phyloP scores from a whole-genome alignment of 53 echinoderm and acorn worm genomes.

The Holothuria leucospilota region DNA sequence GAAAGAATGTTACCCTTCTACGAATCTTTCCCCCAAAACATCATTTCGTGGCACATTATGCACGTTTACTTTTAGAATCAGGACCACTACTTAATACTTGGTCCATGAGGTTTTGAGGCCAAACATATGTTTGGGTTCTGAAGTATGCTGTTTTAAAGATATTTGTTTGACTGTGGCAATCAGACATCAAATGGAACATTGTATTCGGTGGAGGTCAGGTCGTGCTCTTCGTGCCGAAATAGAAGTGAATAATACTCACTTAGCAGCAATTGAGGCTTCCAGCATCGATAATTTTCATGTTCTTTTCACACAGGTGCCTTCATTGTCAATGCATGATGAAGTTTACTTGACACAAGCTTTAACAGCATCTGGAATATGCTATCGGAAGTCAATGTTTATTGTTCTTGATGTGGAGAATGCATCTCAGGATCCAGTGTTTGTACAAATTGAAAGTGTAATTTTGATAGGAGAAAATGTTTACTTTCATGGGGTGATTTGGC shows the following conservation, averaged over 20 bases:
- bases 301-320: constrained; percentile 5
- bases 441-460: constrained; percentile 19
- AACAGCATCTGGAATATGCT: constrained; percentile 20
- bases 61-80: constrained; percentile 13
- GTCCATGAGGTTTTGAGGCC: constrained; percentile 18
- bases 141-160: constrained; percentile 25
- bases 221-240: constrained; percentile 6
- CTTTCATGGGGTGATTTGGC: constrained; percentile 16
- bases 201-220: constrained; percentile 18
- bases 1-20: constrained; percentile 33
- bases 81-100: constrained; percentile 18
- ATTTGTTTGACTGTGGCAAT: constrained; percentile 22
- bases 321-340: constrained; percentile 20
- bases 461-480: constrained; percentile 25
- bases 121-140: constrained; percentile 22
- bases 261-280: constrained; percentile 1
- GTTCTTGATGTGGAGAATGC: not conserved
- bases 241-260: not conserved
- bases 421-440: constrained; percentile 25
- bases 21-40: constrained; percentile 52
- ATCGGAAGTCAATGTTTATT: constrained; percentile 22
- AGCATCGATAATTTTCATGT: constrained; percentile 14
- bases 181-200: constrained; percentile 17
- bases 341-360: constrained; percentile 22
- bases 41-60: constrained; percentile 65